These are phyloP conservation scores for Barnardius zonarius DNA, from an alignment of 2,113 vertebrate genomes.

Conservation along the genomic window DNA sequence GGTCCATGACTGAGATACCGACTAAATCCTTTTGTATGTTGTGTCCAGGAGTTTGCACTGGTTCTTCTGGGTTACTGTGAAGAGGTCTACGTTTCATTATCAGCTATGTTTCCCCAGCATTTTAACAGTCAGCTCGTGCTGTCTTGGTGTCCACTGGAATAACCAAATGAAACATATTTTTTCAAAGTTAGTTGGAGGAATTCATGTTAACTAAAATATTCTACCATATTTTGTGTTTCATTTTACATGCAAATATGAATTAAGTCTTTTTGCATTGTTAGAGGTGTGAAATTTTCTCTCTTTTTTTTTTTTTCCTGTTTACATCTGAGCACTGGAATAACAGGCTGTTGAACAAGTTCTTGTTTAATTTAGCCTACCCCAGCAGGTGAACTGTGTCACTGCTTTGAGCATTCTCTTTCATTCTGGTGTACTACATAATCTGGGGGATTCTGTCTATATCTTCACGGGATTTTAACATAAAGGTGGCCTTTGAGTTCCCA, in stretches of 20 bases:
- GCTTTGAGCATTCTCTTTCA: neutral
- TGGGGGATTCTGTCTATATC: neutral
- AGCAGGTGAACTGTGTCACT: neutral
- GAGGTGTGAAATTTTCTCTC: neutral
- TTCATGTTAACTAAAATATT: neutral
- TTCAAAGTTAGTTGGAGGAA: neutral
- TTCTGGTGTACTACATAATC: neutral
- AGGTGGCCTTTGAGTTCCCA: neutral
- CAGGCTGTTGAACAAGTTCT: neutral
- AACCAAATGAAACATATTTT: neutral
- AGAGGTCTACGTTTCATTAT: fast-evolving
- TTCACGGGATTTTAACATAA: neutral
- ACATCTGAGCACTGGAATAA: neutral
- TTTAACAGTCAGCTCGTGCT: neutral
- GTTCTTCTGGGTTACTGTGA: neutral
- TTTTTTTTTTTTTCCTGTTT: neutral
- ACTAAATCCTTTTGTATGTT: neutral
- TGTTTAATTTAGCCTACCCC: neutral
- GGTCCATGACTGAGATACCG: neutral
- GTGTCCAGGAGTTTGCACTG: neutral
- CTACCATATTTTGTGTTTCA: neutral
- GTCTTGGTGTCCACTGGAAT: neutral
- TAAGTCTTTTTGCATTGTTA: neutral
- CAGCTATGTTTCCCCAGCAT: neutral
- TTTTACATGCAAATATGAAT: neutral